Evolutionary conservation across 2,113 vertebrate species (phyloP).

Genomic region (Chlamydotis undulata): DNA sequence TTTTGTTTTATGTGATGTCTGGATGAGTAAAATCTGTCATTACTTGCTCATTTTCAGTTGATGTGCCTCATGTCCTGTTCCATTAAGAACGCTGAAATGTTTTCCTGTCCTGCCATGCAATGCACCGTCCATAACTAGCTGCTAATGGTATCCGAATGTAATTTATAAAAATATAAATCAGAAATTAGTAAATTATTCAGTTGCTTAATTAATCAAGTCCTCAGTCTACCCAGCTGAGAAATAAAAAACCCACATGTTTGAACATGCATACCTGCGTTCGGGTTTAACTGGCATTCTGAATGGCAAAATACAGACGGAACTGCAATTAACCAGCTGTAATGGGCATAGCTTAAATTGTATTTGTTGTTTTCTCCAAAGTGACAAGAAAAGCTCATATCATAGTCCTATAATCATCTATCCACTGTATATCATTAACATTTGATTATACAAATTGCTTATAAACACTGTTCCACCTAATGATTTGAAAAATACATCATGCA

Average conservation of each 20-base stretch:
- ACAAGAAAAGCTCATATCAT: not conserved
- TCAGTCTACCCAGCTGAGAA: not conserved
- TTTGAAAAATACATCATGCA: slow-evolving; percentile 10
- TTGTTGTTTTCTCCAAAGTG: slow-evolving; percentile 13
- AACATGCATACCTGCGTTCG: not conserved
- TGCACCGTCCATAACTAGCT: slow-evolving; percentile 6
- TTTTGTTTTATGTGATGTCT: slow-evolving; percentile 31
- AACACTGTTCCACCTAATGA: slow-evolving; percentile 19
- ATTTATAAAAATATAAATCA: slow-evolving; percentile 56
- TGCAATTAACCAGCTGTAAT: slow-evolving; percentile 20
- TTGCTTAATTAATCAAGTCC: slow-evolving; percentile 56
- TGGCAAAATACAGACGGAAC: not conserved
- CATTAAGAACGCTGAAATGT: slow-evolving; percentile 35
- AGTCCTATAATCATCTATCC: slow-evolving; percentile 38
- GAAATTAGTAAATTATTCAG: slow-evolving; percentile 57
- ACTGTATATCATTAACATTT: slow-evolving; percentile 44
- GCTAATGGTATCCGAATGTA: not conserved
- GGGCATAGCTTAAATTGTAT: not conserved
- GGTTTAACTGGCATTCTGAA: not conserved
- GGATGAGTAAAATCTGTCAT: not conserved
- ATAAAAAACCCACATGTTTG: not conserved
- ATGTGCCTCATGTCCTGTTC: not conserved
- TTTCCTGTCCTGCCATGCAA: slow-evolving; percentile 49
- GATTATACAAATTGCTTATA: slow-evolving; percentile 3
- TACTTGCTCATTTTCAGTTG: slow-evolving; percentile 26